Conservation (phyloP, 2,113 vertebrate genomes). For the Ibidorhyncha struthersii region DNA sequence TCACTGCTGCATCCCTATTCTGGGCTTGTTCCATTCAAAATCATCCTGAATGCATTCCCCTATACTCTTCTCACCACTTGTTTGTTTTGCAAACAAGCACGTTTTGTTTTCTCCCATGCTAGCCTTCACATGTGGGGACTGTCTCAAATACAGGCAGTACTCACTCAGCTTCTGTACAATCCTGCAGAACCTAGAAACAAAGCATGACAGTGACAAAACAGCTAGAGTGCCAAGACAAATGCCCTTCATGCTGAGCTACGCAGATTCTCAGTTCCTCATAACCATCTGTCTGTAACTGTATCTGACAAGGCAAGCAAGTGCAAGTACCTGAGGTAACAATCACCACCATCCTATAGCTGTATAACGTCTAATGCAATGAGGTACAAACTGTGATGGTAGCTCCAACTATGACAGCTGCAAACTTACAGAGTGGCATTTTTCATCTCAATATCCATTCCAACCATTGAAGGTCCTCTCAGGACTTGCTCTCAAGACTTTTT, state of each 20-base stretch:
- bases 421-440: background rate
- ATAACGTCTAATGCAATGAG: accelerated
- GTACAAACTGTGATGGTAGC: background rate
- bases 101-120: background rate
- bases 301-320: background rate
- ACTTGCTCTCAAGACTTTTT: background rate
- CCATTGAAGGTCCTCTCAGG: background rate
- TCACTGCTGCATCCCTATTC: background rate
- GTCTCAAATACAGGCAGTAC: background rate
- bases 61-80: background rate
- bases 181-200: background rate
- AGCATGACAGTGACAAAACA: background rate
- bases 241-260: conserved; percentile 10
- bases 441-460: background rate
- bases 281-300: conserved; percentile 15
- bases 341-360: background rate
- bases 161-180: background rate
- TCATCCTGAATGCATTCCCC: background rate
- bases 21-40: background rate
- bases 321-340: background rate
- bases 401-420: background rate
- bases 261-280: background rate
- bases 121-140: background rate
- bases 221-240: background rate
- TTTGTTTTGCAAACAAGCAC: background rate